Evolutionary conservation across 2,113 vertebrate species (phyloP).

Genomic region (Datnioides undecimradiatus): DNA sequence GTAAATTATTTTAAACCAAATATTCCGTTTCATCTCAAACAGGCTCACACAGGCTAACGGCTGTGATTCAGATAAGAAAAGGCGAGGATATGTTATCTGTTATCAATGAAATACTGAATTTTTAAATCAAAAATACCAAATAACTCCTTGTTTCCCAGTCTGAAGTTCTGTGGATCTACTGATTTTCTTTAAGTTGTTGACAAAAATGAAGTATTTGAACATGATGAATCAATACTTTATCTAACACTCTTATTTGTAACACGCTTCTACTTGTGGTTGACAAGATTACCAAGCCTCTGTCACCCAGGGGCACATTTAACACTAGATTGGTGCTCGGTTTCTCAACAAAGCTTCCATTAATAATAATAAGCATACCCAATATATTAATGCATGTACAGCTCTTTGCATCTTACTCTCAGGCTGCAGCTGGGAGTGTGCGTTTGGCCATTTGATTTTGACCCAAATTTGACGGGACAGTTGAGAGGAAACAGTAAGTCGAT

Average conservation of each 20-base stretch:
- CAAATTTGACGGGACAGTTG: neutral
- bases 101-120: neutral
- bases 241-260: neutral
- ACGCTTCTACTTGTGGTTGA: neutral
- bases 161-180: neutral
- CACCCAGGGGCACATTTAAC: neutral
- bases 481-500: neutral
- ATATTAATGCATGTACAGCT: neutral
- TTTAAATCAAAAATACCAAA: neutral
- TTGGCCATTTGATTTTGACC: neutral
- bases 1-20: neutral
- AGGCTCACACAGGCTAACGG: too few species aligned
- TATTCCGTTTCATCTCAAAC: neutral
- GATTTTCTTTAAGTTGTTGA: neutral
- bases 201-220: neutral
- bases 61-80: neutral
- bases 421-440: neutral
- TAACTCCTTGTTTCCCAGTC: too few species aligned
- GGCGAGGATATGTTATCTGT: too few species aligned
- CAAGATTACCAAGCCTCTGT: neutral
- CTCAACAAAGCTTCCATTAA: neutral
- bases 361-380: neutral
- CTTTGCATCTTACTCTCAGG: neutral
- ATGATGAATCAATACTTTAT: too few species aligned
- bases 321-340: neutral